Evolutionary conservation across 2,113 vertebrate species (phyloP), one percentile per base, ranked within the genome.

Genomic region (Steatornis caripensis): DNA sequence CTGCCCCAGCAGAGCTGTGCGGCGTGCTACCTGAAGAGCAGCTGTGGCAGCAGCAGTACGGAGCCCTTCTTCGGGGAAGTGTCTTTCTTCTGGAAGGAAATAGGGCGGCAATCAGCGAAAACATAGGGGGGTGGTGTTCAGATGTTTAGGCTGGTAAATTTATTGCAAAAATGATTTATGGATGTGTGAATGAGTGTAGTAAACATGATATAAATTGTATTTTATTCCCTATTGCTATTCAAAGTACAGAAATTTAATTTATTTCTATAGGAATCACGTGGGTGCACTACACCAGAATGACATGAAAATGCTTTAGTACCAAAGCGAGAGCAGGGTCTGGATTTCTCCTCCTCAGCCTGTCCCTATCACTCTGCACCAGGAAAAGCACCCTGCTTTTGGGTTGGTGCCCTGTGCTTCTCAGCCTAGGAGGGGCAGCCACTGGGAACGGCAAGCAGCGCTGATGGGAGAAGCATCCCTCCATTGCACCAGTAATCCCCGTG

Each of bases 211-310:
- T 22, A 83, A 68, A 62, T 76, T 1, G 3, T 77, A 27, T 87
- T 95, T 82, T 68, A 60, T 65, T 86, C 78, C 61, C 74, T 87
- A 11, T n/a, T 84, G 70, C 79, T 94, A 22, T 60, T 78, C 45
- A 32, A 80, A 82, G 36, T 80, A 55, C 1, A 3, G 53, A 64
- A 94, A 64, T 86, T 18, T 88, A 71, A 85, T 83, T 90, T 84
- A 27, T 91, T 64, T 49, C 48, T 72, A 8, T 76, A 57, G 5
- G 91, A 89, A 64, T 76, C 65, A 41, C 68, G 39, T 37, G 77
- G 70, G 60, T 69, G 18, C 37, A 16, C 55, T 83, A 61, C 58
- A 51, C 48, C 58, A 75, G 57, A 93, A 74, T 1, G 4, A 68
- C 46, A 46, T 22, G 4, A 51, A 66, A 65, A 74, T 26, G 41